Evolutionary conservation across 2,113 vertebrate species (phyloP).

Genomic region (Anas platyrhynchos): DNA sequence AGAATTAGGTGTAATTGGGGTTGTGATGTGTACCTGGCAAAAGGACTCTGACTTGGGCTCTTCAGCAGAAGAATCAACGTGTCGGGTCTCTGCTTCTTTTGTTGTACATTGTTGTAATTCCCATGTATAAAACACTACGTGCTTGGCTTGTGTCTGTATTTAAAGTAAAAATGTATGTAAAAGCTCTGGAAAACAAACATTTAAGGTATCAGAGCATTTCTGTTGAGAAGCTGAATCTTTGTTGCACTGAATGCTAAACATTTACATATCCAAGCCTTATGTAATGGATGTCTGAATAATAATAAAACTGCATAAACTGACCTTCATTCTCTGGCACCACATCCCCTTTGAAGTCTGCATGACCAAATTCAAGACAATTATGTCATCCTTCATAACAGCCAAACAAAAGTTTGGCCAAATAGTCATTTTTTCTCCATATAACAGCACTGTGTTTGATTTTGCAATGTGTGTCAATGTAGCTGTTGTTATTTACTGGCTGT

Average conservation of each 20-base stretch:
- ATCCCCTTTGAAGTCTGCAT: slow-evolving; percentile 68
- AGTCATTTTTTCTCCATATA: slow-evolving; percentile 20
- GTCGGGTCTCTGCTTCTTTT: not conserved
- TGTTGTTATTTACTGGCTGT: slow-evolving; percentile 66
- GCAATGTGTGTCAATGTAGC: slow-evolving; percentile 21
- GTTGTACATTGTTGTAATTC: not conserved
- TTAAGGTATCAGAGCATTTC: not conserved
- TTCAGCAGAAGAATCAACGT: not conserved
- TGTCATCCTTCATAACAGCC: slow-evolving; percentile 70
- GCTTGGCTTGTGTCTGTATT: not conserved
- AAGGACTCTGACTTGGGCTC: not conserved
- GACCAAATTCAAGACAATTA: slow-evolving; percentile 73
- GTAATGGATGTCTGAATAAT: slow-evolving; percentile 71
- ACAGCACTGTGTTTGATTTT: slow-evolving; percentile 31
- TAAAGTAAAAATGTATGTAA: not conserved
- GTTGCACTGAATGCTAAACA: slow-evolving; percentile 17
- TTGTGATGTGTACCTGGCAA: accelerated
- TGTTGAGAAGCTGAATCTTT: slow-evolving; percentile 16
- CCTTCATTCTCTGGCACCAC: slow-evolving; percentile 63
- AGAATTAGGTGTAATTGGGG: not conserved
- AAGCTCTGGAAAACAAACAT: slow-evolving; percentile 8
- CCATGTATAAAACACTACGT: not conserved
- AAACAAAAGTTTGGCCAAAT: slow-evolving; percentile 70
- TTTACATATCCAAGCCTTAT: slow-evolving; percentile 67
- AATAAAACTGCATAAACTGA: slow-evolving; percentile 67